Percentiles rank a stretch among this genome's conserved stretches.
Conservation (phyloP, 2,888 invertebrate genomes). For the Coenonympha arcania region DNA sequence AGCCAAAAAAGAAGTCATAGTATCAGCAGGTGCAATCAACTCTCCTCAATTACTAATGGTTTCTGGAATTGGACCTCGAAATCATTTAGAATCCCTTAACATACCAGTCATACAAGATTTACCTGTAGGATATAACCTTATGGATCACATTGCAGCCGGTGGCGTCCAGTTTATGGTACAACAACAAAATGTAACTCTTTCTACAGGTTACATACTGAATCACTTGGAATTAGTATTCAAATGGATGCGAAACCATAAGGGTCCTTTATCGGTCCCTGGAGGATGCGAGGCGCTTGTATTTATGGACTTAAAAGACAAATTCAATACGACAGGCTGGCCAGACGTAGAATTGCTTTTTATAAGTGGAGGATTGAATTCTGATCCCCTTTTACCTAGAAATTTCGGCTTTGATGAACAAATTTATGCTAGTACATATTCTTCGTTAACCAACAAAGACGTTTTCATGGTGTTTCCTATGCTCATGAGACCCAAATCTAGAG, state of each 20-base stretch:
- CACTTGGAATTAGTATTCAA: conserved; percentile 64
- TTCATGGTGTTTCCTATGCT: conserved; percentile 79
- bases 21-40: conserved; percentile 84
- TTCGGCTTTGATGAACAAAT: conserved; percentile 72
- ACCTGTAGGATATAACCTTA: conserved; percentile 79
- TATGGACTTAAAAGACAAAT: conserved; percentile 74
- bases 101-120: conserved; percentile 74
- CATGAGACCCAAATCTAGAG: conserved; percentile 81
- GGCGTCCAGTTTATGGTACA: conserved; percentile 75
- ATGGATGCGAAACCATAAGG: conserved; percentile 70
- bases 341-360: conserved; percentile 79
- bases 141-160: conserved; percentile 80
- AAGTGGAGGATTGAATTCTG: conserved; percentile 68
- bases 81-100: conserved; percentile 71
- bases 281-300: conserved; percentile 80
- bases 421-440: conserved; percentile 53
- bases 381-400: conserved; percentile 60
- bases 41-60: conserved; percentile 85
- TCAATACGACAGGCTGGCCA: conserved; percentile 72
- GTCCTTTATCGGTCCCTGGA: conserved; percentile 77
- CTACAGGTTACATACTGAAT: conserved; percentile 52
- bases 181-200: conserved; percentile 47
- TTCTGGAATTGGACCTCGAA: conserved; percentile 81
- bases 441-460: conserved; percentile 53
- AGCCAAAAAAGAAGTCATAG: conserved; percentile 81